Base-by-base conservation (phyloP, 2,797 vertebrate species). In the Valencia hispanica region DNA sequence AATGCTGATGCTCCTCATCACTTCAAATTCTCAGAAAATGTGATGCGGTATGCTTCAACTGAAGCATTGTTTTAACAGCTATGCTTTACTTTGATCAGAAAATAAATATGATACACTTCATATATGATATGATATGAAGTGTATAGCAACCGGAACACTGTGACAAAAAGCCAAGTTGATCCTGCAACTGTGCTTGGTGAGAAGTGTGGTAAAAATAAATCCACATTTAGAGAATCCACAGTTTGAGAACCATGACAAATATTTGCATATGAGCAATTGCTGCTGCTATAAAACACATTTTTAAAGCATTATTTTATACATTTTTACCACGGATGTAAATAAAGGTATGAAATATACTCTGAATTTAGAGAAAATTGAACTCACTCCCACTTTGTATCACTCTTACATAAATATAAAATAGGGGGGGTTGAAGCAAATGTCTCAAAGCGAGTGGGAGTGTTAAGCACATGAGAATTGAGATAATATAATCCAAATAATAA, bases 371-470 rank as follows among this genome's bases (percentile, higher is more conserved):
- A 18, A 30, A 79, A 74, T 75, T 18, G 18, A 78, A 65, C 68
- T 72, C 72, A 83, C 75, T 59, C 74, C 70, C 73, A 81, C 66
- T 20, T 68, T 43, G n/a, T 74, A 59, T 78, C 73, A 22, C 61
- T 75, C 48, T 72, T 75, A 72, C 61, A 78, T 84, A 82, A 84
- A 88, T 76, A 80, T 81, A 81, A 47, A 8, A 53, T 57, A 69
- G 70, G 45, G 55, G 66, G 76, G 73, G 73, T 75, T 73, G 57
- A 76, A 80, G 70, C 70, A 70, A 63, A 73, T 72, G 79, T 63
- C 71, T 81, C 74, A 55, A 68, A 77, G 79, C 74, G 71, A 76
- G 87, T 90, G 77, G 88, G 89, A 73, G 84, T 77, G 74, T 30
- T 61, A 80, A 74, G 73, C 10, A 18, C 65, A 73, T 72, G 68